These are phyloP conservation scores for Catalaphyllia jardinei DNA, from an alignment of 64 coral and sea anemone species.

Conservation along the genomic window DNA sequence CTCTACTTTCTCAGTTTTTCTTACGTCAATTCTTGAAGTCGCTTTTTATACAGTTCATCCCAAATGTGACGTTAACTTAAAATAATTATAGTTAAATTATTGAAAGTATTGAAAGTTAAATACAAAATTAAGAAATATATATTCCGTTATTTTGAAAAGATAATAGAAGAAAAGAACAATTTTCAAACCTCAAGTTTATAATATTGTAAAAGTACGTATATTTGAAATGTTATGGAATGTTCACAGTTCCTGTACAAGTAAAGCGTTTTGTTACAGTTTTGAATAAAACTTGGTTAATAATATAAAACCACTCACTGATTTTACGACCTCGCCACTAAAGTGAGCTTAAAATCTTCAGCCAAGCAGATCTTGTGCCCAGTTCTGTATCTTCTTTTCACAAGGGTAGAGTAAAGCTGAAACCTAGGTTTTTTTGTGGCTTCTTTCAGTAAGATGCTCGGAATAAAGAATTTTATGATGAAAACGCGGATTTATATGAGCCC, in stretches of 20 bases:
- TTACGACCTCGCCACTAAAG: too few relatives aligned
- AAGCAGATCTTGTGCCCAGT: too few relatives aligned
- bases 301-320: too few relatives aligned
- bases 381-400: too few relatives aligned
- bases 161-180: neutral
- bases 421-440: too few relatives aligned
- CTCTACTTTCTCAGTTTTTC: neutral
- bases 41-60: neutral
- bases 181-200: neutral
- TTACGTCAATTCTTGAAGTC: too few relatives aligned
- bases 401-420: too few relatives aligned
- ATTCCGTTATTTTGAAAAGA: constrained; percentile 6
- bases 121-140: neutral
- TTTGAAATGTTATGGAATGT: neutral
- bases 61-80: neutral
- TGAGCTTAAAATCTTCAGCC: too few relatives aligned
- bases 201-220: constrained; percentile 7
- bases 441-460: too few relatives aligned
- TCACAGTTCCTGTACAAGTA: neutral
- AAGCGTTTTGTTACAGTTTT: neutral
- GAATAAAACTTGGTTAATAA: constrained; percentile 1
- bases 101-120: neutral
- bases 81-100: constrained; percentile 28
- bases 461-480: too few relatives aligned
- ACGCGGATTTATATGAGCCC: too few relatives aligned